Evolutionary conservation across 2,113 vertebrate species (phyloP), one percentile per base, ranked within the genome.

Genomic region (Melanotaenia duboulayi): DNA sequence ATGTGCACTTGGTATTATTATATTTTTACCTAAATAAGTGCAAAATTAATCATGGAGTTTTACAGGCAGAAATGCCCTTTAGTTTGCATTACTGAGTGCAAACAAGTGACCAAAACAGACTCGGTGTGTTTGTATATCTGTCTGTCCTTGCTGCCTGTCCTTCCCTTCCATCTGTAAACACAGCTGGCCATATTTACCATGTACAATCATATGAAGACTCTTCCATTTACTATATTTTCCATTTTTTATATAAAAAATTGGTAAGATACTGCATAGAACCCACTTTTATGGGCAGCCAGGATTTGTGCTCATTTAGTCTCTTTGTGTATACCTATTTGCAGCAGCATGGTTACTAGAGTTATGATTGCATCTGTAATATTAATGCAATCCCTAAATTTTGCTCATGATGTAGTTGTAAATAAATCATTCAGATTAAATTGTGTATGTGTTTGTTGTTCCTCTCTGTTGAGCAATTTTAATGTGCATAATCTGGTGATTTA

Each of bases 321-420:
- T 25, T 57, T 54, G 35, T 69, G 22, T 44, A 37, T 56, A 48
- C 50, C 73, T 32, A 75, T 65, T 73, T 80, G 52, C 55, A 61
- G 68, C 32, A 59, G 49, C 51, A 50, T 63, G 39, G 40, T 50
- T 37, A 66, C 51, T 60, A 57, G 37, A 56, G 12, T 40, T 69
- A 35, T 77, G 74, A 85, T 71, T 81, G 57, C 37, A 8, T 77
- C 58, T 77, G 39, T 77, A 80, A 80, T 84, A 81, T 82, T 65
- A 63, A 81, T 74, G 65, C 20, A 46, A 44, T 57, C 6, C 55
- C 35, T 54, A 44, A 65, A 65, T 80, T 77, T 62, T 71, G 51
- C 51, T 50, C 62, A 46, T 35, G 60, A 71, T 66, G 56, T 56
- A 19, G 48, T 39, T 65, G 80, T 86, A 49, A 86, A 86, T 86